Base-by-base conservation (phyloP, 2,888 invertebrate genomes). In the Hirtodrosophila trivittata region DNA sequence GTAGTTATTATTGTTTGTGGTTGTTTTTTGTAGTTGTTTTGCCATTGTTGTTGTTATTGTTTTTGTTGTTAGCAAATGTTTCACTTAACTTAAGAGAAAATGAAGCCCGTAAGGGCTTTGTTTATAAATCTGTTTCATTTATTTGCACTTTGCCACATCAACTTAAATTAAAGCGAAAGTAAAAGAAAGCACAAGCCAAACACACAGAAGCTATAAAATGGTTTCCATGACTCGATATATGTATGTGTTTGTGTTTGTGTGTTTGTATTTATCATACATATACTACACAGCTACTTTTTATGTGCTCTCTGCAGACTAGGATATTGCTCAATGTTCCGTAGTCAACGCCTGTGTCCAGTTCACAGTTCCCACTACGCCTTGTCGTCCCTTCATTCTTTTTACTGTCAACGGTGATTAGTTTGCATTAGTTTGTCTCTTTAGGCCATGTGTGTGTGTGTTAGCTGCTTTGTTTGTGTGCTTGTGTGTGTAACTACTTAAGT, bases 351-450 rank as follows among this genome's bases (percentile, higher is more conserved):
- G 45, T 47, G 75, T 77, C 80, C 80, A 72, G 52, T 46, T 46
- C 30, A 33, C 50, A 45, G 45, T 45, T 47, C 39, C 26, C 21
- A 25, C 14, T 54, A 52, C 38, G 46, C 28, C 16, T 16, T 57
- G 52, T 64, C 42, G 35, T 69, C 66, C 55, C 58, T 80, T 66
- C 62, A 32, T 5, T 21, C 18, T 21, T 60, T 72, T 70, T 63
- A 65, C 66, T 75, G 86, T 66, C 84, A 75, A 59, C 84, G 69
- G 84, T 70, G 84, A 82, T 82, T 82, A 83, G 77, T 82, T 68
- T 68, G 86, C 72, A 68, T 82, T 84, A 77, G 73, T 66, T 37
- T 37, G 28, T 39, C 42, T 25, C 28, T 6, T 5, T 42, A 28
- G 28, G 30, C 25, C 58, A 9, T 60, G 43, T 45, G 2, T 32